Evolutionary conservation across 2,113 vertebrate species (phyloP).

Genomic region (Meles meles): DNA sequence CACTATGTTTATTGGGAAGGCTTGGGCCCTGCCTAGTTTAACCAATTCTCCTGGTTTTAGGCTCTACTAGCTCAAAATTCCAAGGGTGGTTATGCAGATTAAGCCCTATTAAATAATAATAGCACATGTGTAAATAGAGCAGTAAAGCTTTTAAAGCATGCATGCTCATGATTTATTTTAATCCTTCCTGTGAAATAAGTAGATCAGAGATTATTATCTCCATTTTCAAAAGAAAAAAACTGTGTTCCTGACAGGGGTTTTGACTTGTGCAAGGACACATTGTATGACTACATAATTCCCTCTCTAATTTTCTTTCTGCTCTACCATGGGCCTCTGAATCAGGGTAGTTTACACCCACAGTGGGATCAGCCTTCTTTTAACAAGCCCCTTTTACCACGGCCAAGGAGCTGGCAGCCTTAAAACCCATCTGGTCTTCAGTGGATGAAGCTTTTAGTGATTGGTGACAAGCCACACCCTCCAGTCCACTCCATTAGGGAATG

Average conservation of each 20-base stretch:
- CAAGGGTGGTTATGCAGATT: neutral
- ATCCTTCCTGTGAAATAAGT: constrained; percentile 28
- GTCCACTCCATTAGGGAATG: constrained; percentile 48
- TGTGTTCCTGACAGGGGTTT: constrained; percentile 10
- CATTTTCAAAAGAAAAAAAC: constrained; percentile 13
- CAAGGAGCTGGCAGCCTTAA: constrained; percentile 28
- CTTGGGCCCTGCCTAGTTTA: neutral
- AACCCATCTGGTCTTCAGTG: constrained; percentile 56
- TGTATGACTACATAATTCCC: constrained; percentile 33
- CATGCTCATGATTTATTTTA: constrained; percentile 38
- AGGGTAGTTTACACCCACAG: constrained; percentile 36
- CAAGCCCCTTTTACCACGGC: neutral
- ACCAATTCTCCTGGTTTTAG: neutral
- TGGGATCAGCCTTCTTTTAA: constrained; percentile 35
- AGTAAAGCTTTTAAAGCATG: constrained; percentile 33
- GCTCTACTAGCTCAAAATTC: constrained; percentile 1
- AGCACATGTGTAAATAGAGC: constrained; percentile 30
- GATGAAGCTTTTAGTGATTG: constrained; percentile 60
- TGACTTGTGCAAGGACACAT: constrained; percentile 34
- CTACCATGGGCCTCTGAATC: constrained; percentile 16
- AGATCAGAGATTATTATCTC: constrained; percentile 11
- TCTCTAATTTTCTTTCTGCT: constrained; percentile 4
- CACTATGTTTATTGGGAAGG: neutral
- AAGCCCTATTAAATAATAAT: constrained; percentile 1
- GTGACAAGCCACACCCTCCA: constrained; percentile 30